phyloP scores from a whole-genome alignment of 2,797 vertebrate species.

The Squalus acanthias region DNA sequence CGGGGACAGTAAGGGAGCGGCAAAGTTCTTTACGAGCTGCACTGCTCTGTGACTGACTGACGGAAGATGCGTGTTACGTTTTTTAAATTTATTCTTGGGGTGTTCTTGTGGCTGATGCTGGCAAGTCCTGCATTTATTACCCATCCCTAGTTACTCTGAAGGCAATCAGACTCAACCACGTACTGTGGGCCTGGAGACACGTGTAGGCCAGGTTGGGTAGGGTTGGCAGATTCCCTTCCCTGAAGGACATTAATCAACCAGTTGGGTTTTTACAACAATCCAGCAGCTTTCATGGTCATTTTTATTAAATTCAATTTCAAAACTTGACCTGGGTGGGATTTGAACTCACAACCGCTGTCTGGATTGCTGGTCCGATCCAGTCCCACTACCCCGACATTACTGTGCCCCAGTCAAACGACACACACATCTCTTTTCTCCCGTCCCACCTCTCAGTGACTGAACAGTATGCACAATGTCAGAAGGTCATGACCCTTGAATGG shows the following conservation, averaged over 20 bases:
- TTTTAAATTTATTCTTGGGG: neutral
- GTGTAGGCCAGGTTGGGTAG: neutral
- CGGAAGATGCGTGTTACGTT: neutral
- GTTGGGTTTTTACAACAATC: neutral
- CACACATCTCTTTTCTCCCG: neutral
- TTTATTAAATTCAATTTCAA: neutral
- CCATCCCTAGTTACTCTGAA: neutral
- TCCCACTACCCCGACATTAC: neutral
- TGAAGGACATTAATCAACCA: neutral
- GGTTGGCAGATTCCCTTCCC: neutral
- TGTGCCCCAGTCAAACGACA: neutral
- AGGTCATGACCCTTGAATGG: neutral
- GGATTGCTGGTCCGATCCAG: neutral
- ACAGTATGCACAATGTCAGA: neutral
- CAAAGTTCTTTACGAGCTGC: neutral
- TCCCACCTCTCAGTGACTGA: neutral
- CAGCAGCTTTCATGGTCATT: neutral
- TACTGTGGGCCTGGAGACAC: neutral
- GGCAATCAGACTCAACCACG: neutral
- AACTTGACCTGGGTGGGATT: neutral
- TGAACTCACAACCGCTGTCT: neutral
- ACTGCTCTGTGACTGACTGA: neutral
- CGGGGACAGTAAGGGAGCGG: neutral
- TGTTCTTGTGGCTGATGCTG: neutral
- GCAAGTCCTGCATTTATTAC: neutral